These are phyloP conservation scores for Leptopilina clavipes DNA, from an alignment of 1,140 invertebrate species.

Conservation along the genomic window DNA sequence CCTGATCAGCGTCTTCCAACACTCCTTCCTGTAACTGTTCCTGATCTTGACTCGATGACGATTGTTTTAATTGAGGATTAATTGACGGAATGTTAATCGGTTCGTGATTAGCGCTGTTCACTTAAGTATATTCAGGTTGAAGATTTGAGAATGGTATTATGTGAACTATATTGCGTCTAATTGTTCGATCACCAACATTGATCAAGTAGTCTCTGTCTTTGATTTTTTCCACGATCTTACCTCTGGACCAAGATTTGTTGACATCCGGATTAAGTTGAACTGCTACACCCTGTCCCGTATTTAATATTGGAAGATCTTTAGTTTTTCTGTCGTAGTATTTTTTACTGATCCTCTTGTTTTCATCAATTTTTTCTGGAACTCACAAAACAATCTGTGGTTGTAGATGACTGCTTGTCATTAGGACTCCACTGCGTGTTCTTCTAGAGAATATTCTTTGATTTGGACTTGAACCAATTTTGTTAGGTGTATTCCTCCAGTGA, in stretches of 20 bases:
- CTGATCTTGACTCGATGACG: no score
- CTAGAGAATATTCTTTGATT: not conserved
- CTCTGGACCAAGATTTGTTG: conserved; percentile 5
- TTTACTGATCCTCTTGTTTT: not conserved
- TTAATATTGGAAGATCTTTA: not conserved
- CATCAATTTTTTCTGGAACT: not conserved
- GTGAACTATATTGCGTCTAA: not conserved
- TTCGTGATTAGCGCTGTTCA: no score
- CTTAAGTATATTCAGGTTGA: no score
- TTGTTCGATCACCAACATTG: not conserved
- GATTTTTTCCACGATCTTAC: not conserved
- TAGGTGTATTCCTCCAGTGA: conserved; percentile 33
- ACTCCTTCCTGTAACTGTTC: no score
- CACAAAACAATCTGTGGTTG: not conserved
- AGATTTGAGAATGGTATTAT: not conserved
- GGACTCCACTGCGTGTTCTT: not conserved
- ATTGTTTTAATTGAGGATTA: no score
- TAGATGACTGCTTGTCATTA: not conserved
- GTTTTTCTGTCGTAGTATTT: conserved; percentile 17
- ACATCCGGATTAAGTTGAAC: conserved; percentile 11
- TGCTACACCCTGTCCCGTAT: conserved; percentile 23
- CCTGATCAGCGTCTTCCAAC: no score
- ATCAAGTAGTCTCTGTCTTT: conserved; percentile 24
- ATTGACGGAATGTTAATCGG: no score
- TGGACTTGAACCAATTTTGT: conserved; percentile 32